phyloP scores from a whole-genome alignment of 2,888 invertebrate species.

The Hyposoter dolosus region DNA sequence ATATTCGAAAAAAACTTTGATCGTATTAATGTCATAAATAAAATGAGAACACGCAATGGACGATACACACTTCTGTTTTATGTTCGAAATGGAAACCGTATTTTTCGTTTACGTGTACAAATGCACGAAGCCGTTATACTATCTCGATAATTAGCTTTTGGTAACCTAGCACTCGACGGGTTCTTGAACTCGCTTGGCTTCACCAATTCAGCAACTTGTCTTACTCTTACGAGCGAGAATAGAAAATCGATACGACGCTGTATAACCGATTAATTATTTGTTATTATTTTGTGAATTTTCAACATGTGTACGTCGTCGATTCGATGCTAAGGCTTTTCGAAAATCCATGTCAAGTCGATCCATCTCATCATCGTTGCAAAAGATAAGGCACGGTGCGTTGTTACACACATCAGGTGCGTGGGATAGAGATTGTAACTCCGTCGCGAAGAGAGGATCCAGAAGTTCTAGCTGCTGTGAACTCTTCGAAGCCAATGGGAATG shows the following conservation, averaged over 20 bases:
- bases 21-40: neutral
- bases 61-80: neutral
- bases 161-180: constrained; percentile 81
- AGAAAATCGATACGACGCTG: neutral
- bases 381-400: neutral
- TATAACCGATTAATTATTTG: neutral
- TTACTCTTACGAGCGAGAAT: neutral
- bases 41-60: neutral
- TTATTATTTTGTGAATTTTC: neutral
- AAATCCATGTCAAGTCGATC: neutral
- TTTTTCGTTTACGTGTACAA: neutral
- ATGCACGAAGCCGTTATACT: constrained; percentile 68
- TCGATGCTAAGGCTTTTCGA: neutral
- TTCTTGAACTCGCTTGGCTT: constrained; percentile 67
- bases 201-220: constrained; percentile 40
- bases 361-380: neutral
- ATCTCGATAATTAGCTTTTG: constrained; percentile 82
- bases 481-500: constrained; percentile 15
- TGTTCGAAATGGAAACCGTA: neutral
- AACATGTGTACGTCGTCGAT: neutral
- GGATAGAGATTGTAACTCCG: neutral
- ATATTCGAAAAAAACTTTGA: neutral
- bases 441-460: neutral
- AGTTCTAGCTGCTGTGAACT: neutral
- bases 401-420: neutral